phyloP scores from a whole-genome alignment of 2,888 invertebrate genomes.

The Luperina testacea region DNA sequence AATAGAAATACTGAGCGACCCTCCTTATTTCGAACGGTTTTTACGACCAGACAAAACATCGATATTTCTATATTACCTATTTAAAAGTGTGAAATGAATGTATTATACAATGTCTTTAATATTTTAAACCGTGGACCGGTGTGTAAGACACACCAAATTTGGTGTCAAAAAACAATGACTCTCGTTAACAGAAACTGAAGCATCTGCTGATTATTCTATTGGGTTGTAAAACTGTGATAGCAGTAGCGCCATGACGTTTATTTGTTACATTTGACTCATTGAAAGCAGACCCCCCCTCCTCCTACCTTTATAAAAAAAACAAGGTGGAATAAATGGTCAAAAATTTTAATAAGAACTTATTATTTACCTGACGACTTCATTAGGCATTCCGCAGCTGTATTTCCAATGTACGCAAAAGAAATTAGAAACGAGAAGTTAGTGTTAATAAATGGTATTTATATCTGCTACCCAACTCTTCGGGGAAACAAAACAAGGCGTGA shows the following conservation, averaged over 20 bases:
- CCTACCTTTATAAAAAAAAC: neutral
- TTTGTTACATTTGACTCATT: neutral
- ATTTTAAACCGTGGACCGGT: neutral
- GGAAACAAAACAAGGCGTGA: neutral
- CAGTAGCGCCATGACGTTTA: neutral
- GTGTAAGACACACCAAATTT: neutral
- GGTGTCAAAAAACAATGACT: neutral
- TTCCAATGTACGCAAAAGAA: slow-evolving; percentile 69
- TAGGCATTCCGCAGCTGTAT: slow-evolving; percentile 83
- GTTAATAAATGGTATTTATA: neutral
- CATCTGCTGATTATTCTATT: neutral
- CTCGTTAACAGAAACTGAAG: neutral
- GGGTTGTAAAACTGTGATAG: neutral
- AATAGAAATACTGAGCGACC: no score
- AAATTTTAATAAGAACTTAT: neutral
- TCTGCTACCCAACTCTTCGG: neutral
- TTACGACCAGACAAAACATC: neutral
- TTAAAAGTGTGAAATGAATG: no score
- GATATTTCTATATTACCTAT: no score
- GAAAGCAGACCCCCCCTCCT: neutral
- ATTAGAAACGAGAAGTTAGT: slow-evolving; percentile 16
- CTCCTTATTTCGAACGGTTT: neutral
- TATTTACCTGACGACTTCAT: slow-evolving; percentile 83
- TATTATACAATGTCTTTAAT: neutral
- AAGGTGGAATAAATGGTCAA: neutral